phyloP scores from a whole-genome alignment of 2,797 vertebrate species.

The Esox lucius region DNA sequence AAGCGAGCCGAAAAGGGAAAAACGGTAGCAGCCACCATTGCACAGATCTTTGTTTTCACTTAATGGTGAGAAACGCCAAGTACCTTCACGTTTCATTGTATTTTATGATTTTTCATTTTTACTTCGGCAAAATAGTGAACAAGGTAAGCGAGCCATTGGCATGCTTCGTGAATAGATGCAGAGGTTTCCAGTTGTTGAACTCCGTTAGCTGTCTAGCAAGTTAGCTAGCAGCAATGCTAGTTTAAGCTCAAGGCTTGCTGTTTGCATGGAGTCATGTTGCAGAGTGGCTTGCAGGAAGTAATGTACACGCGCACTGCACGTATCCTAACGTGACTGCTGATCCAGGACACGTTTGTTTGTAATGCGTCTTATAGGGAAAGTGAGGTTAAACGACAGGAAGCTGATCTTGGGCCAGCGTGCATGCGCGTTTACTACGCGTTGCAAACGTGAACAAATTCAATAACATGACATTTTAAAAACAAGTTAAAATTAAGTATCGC shows the following conservation, averaged over 20 bases:
- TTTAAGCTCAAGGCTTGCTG: constrained; percentile 4
- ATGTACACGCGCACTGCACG: background rate
- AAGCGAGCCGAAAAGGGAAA: constrained; percentile 31
- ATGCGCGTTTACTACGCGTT: background rate
- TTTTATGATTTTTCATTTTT: background rate
- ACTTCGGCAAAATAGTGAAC: background rate
- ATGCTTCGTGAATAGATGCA: background rate
- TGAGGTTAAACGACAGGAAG: no score
- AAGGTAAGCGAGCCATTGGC: constrained; percentile 23
- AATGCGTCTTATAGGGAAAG: background rate
- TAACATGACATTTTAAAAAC: background rate
- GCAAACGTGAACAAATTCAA: background rate
- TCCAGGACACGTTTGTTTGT: background rate
- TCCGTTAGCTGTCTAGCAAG: constrained; percentile 8
- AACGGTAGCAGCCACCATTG: constrained; percentile 12
- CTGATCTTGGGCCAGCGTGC: no score
- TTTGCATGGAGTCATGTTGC: constrained; percentile 5
- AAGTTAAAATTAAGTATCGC: background rate
- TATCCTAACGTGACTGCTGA: background rate
- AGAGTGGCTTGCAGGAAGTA: background rate
- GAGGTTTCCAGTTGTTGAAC: constrained; percentile 7
- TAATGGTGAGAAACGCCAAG: background rate
- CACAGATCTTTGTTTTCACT: background rate
- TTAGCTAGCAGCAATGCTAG: constrained; percentile 23
- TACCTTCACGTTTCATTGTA: background rate